Base-by-base conservation (phyloP, 2,888 invertebrate species). In the Pterostichus madidus region DNA sequence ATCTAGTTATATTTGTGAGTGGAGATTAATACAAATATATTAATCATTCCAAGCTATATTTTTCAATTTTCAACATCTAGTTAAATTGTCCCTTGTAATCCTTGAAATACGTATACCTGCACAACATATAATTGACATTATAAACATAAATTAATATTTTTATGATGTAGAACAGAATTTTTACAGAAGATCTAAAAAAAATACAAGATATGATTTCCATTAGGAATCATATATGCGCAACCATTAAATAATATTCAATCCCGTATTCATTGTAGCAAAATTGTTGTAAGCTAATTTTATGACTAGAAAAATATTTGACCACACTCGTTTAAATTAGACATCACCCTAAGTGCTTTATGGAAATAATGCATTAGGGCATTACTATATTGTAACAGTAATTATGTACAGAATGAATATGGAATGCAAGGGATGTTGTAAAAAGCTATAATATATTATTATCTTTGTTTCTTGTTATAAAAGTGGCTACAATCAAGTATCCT, bases 311-410 rank as follows among this genome's bases (percentile, higher is more conserved):
- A n/a, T 10, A 71, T 71, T 73, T 46, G 73, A 73, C 73, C 73
- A 73, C 73, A 73, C 73, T 73, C 31, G 11, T 59, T 59, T 59
- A 46, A 73, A 8, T 73, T 73, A 73, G 73, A 73, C 46, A 73
- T 73, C 73, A 73, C 73, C 73, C 73, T 44, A 73, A 73, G 73
- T 73, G 73, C 73, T 73, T 73, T 73, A 73, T 73, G 73, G 73
- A 73, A 73, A 73, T 73, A 73, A 73, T 73, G 73, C 73, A 73
- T 73, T 73, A 73, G 73, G 73, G 46, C 44, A 73, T 73, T 73
- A 73, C 24, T 73, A 46, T 46, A 73, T 73, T 73, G 46, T 73
- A 73, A 73, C 49, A 73, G 24, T 73, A 11, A 73, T 73, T 64
- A 73, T 73, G 49, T 73, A 46, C 35, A 73, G 73, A 73, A 49